Evolutionary conservation across 2,888 invertebrate genomes (phyloP), one percentile per base, ranked within the genome.

Genomic region (Nezara viridula): DNA sequence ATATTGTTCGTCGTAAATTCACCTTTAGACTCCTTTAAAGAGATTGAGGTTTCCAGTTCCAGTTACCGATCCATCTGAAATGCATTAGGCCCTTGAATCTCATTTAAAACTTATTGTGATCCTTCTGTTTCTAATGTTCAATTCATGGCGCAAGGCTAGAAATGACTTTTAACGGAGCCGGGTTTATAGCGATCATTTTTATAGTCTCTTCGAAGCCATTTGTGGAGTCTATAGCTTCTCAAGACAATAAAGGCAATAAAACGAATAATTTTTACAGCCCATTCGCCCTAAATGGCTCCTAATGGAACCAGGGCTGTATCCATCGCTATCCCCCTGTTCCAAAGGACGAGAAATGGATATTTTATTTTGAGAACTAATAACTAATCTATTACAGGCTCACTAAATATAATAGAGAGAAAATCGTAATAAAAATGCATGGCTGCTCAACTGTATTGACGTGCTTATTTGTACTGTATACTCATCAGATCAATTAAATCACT

Each of bases 211-310:
- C 12, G 60, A 60, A 14, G 9, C 27, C 27, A 60, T 60, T 27
- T 27, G 12, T 60, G 60, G 27, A 27, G 27, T 14, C n/a, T 27
- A 55, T 60, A 27, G 27, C 60, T 60, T 12, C 27, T 4, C 6
- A 0, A 27, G 60, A 60, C 60, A 60, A 60, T 60, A 27, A 14
- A 14, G 60, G 60, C 2, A 27, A 60, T 60, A 60, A 60, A 60
- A 60, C 21, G 60, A 60, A 27, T 60, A 60, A 60, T 60, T 60
- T 55, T 60, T 60, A 55, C 60, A 27, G 60, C 60, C 60, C 27
- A n/a, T 60, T 10, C 27, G 27, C 4, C 60, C 60, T 27, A 60
- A 12, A 27, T 12, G 27, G 14, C 14, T 27, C 27, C 60, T 60
- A 60, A 60, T 55, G 55, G 55, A n/a, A n/a, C n/a, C 55, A n/a